Evolutionary conservation across 2,113 vertebrate genomes (phyloP), one percentile per base, ranked within the genome.

Genomic region (Chionodraco myersi): DNA sequence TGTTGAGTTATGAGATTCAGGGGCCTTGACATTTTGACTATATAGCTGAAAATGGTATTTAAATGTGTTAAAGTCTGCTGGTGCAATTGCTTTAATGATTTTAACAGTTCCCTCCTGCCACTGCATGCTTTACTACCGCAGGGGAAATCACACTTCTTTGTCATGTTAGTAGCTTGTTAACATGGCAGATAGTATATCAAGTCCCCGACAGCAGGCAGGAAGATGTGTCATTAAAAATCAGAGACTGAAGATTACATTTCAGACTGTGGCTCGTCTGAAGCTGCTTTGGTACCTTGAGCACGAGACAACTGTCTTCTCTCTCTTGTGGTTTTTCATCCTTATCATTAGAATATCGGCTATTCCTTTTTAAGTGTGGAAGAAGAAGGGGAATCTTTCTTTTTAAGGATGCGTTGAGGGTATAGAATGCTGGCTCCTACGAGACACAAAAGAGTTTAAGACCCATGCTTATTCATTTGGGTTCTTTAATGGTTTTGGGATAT

Each of bases 401-500:
- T 54, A 21, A 66, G 63, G 65, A 76, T 76, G 59, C 15, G 30
- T 66, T 72, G n/a, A 71, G 52, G 48, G 63, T 52, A 74, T 21
- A 51, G 76, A 72, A 71, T 6, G 67, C 30, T 77, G 58, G 30
- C 72, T 83, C 64, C 67, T 83, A 13, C 5, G 26, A 66, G 66
- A 74, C 74, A 75, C 54, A 81, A 79, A 79, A 52, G 54, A 66
- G 34, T 76, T 86, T 83, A 62, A 80, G 71, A 76, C 44, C 58
- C 34, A 34, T 87, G 60, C 83, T 64, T 69, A n/a, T 56, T 91
- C 67, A 88, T 90, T 92, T 89, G 62, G 72, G 79, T 64, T 74
- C 52, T 87, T 87, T 89, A 91, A 93, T 87, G 75, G 90, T 77
- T 94, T 89, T 85, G 85, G 79, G 86, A 90, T 91, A 85, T 76